Base-by-base conservation (phyloP, 1,140 invertebrate genomes). In the Penaeus japonicus region DNA sequence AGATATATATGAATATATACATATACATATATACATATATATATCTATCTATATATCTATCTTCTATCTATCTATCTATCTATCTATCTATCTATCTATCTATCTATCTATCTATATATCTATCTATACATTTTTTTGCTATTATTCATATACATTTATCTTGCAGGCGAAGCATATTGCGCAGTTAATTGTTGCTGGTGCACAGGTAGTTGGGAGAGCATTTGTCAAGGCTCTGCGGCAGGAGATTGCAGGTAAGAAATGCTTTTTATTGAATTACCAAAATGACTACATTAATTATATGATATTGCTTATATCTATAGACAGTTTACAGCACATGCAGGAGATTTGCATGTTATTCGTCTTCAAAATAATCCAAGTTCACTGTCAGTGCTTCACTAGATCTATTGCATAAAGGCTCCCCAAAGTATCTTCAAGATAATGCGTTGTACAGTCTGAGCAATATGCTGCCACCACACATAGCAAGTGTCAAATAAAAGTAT, bases 141-240 rank as follows among this genome's bases (percentile, higher is more conserved):
- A 47, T 47, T 47, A 47, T 47, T 0, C 47, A 47, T 5, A 87
- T 70, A 57, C 27, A 59, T 87, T 78, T 82, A 85, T 83, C 87
- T 92, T 92, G 32, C 90, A 94, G 98, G 98, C 98, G 70, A 99
- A 98, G 93, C 97, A 98, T 93, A 93, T 99, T 89, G 96, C 95
- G 83, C 97, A 98, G 94, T 96, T 99, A 84, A 95, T 99, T 90
- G 94, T 99, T 12, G 93, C 96, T 75, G 98, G 98, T 62, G 94
- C 96, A 7, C 97, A 98, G 93, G 96, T 99, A 24, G 94, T 99
- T 15, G 97, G 96, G 2, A 94, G 95, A 92, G 98, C 98, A 0
- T 99, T 99, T 92, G 95, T 96, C 12, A 94, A 96, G 91, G 98
- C 98, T 1, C 91, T 99, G 1, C 95, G 95, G 90, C 97, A 99